These are phyloP conservation scores for Nerophis lumbriciformis DNA, from an alignment of 2,113 vertebrate genomes.

Conservation along the genomic window DNA sequence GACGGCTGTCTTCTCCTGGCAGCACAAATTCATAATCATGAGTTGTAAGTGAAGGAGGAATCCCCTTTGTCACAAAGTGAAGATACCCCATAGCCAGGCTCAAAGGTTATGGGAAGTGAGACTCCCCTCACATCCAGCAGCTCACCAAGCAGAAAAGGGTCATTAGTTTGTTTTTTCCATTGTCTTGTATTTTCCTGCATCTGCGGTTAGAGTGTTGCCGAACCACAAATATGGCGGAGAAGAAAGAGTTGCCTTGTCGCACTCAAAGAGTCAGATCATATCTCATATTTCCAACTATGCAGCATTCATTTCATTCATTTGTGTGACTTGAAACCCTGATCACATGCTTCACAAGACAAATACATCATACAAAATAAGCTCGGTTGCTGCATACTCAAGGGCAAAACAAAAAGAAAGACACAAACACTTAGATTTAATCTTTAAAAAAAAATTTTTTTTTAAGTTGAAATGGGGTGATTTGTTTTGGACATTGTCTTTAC, in stretches of 20 bases:
- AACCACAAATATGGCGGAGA: constrained; percentile 11
- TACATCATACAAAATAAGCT: background rate
- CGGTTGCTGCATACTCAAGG: background rate
- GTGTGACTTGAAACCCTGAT: background rate
- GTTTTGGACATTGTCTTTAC: no score
- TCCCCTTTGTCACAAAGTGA: constrained; percentile 33
- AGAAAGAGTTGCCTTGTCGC: constrained; percentile 33
- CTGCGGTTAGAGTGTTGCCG: constrained; percentile 6
- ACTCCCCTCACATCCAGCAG: constrained; percentile 30
- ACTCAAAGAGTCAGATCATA: constrained; percentile 19
- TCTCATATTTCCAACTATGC: constrained; percentile 7
- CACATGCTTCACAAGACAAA: background rate
- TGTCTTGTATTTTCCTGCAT: background rate
- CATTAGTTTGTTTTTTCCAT: constrained; percentile 12
- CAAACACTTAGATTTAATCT: background rate
- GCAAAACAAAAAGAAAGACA: background rate
- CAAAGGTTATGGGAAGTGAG: constrained; percentile 49
- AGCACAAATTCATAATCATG: constrained; percentile 15
- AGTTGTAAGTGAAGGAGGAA: constrained; percentile 19
- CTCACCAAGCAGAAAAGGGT: constrained; percentile 10
- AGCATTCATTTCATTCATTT: background rate
- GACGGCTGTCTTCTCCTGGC: constrained; percentile 8
- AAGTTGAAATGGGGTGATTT: no score
- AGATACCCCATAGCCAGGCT: constrained; percentile 30
- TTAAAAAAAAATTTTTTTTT: no score